Evolutionary conservation across 2,888 invertebrate species (phyloP), one percentile per base, ranked within the genome.

Genomic region (Macroteleia sp.): DNA sequence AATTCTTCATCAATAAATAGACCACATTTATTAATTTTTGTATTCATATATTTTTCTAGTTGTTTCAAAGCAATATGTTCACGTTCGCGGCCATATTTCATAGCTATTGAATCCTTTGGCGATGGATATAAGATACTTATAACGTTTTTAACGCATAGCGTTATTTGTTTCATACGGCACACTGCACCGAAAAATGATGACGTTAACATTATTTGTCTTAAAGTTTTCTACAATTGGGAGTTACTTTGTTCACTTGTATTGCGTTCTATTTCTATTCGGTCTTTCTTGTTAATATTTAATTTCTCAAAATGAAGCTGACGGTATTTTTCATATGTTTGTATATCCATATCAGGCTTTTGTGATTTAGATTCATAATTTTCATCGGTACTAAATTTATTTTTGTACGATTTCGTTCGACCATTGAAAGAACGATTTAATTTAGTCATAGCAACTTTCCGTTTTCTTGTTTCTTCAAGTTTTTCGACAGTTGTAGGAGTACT

Each of bases 171-270:
- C 66, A 59, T 73, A 25, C 56, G 14, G 20, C 79, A 81, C 4
- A 79, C 54, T 1, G 10, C 14, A 2, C 71, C 81, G 52, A 77
- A 81, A n/a, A 41, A 46, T 1, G 77, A 79, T 20, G 81, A 61
- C 4, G 79, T 79, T 10, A 81, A 20, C 16, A 75, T 46, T 9
- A 28, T 25, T 10, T 20, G 30, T 34, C 80, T 46, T 20, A 66
- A 19, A 16, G 10, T 36, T 50, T 64, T 62, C 75, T 75, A 80
- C 14, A 34, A n/a, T 9, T 71, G 64, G 9, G 44, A 71, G 3
- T 12, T 20, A 14, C 62, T 50, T 69, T 80, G 80, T 3, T 22
- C 44, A 30, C 22, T 46, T 8, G 80, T 80, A 9, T 48, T 25
- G 2, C 12, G 8, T 74, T 76, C 19, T 44, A 56, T 25, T 20